Conservation (phyloP, 2,888 invertebrate species). For the Lysandra coridon region DNA sequence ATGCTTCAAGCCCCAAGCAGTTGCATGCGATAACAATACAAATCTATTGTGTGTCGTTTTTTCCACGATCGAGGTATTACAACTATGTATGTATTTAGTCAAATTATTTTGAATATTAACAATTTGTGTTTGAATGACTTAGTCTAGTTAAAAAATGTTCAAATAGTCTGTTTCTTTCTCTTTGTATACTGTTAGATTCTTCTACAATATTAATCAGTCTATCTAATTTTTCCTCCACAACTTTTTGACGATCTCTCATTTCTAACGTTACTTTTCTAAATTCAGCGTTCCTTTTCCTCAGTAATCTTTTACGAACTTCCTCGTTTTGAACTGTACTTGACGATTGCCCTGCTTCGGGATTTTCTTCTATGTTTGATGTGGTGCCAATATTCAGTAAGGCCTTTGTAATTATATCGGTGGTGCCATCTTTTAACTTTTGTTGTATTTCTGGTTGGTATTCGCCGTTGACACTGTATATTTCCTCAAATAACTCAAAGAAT, state of each 20-base stretch:
- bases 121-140: slow-evolving; percentile 46
- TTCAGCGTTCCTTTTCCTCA: slow-evolving; percentile 60
- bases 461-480: slow-evolving; percentile 65
- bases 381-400: slow-evolving; percentile 59
- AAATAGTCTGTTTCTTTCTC: slow-evolving; percentile 67
- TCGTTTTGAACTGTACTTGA: slow-evolving; percentile 52
- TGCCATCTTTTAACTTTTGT: slow-evolving; percentile 61
- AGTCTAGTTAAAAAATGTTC: slow-evolving; percentile 66
- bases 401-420: slow-evolving; percentile 62
- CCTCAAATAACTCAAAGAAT: slow-evolving; percentile 69
- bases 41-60: no score
- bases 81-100: not conserved
- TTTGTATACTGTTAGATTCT: slow-evolving; percentile 72
- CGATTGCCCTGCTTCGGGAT: slow-evolving; percentile 53
- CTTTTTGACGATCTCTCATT: slow-evolving; percentile 66
- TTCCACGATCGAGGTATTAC: no score
- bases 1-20: no score
- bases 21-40: no score
- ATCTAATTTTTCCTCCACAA: slow-evolving; percentile 72
- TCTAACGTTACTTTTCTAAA: slow-evolving; percentile 67
- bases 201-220: slow-evolving; percentile 70
- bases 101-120: not conserved
- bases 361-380: slow-evolving; percentile 49
- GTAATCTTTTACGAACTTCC: slow-evolving; percentile 55
- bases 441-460: slow-evolving; percentile 69